Evolutionary conservation across 2,113 vertebrate genomes (phyloP).

Genomic region (Heliornis fulica): DNA sequence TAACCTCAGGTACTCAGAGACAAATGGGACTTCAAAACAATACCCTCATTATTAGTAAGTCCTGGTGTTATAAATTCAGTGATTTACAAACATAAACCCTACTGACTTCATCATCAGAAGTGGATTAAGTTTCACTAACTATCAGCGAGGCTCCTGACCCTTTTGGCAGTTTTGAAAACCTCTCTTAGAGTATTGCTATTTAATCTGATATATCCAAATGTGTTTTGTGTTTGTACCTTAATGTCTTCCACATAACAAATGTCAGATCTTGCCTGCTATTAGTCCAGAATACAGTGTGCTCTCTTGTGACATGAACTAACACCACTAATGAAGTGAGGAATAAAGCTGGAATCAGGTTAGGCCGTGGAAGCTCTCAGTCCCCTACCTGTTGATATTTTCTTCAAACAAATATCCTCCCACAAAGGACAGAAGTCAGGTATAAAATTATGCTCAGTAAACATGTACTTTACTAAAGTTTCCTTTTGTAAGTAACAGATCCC

Average conservation of each 20-base stretch:
- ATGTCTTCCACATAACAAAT: constrained; percentile 35
- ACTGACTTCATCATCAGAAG: background rate
- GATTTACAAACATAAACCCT: background rate
- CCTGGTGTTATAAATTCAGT: background rate
- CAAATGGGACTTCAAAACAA: background rate
- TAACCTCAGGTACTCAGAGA: background rate
- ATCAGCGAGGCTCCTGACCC: background rate
- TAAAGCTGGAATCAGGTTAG: background rate
- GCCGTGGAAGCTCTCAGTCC: background rate
- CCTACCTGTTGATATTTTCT: constrained; percentile 18
- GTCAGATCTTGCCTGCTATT: background rate
- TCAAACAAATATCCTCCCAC: background rate
- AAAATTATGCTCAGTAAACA: background rate
- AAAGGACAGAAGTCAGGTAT: background rate
- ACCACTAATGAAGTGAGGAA: background rate
- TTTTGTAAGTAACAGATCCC: background rate
- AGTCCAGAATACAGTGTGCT: background rate
- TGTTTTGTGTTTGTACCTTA: background rate
- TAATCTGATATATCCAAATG: constrained; percentile 1
- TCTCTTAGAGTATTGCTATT: background rate
- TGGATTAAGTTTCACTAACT: background rate
- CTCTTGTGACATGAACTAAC: background rate
- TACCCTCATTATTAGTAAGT: background rate
- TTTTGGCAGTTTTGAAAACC: background rate
- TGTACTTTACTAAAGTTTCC: background rate